Evolutionary conservation across 2,888 invertebrate species (phyloP).

Genomic region (Laothoe populi): DNA sequence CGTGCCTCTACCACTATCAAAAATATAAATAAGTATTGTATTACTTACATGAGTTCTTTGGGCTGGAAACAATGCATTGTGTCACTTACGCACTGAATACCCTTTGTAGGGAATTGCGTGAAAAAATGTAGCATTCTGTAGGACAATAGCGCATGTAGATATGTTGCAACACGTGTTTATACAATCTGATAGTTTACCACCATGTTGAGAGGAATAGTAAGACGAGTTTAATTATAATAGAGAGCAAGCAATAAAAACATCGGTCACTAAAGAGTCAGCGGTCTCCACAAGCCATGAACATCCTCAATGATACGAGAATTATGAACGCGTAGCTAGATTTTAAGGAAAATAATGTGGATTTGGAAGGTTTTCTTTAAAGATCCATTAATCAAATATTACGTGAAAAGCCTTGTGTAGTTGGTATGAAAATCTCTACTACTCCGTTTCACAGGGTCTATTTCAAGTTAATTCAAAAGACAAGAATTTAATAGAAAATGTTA

Average conservation of each 20-base stretch:
- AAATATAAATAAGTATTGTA: not conserved
- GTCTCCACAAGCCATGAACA: not conserved
- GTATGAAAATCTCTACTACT: no score
- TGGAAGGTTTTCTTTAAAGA: no score
- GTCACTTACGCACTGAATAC: conserved; percentile 5
- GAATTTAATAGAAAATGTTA: no score
- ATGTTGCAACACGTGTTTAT: conserved; percentile 23
- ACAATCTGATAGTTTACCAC: not conserved
- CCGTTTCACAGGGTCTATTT: no score
- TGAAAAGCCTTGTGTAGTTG: no score
- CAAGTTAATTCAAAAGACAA: no score
- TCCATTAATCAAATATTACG: no score
- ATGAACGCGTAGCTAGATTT: no score
- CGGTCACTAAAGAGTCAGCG: no score
- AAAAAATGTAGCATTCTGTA: conserved; percentile 51
- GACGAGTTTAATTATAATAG: not conserved
- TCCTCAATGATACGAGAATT: no score
- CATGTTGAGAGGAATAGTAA: not conserved
- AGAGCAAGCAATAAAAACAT: not conserved
- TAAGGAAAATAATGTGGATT: no score
- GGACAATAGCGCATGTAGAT: conserved; percentile 43
- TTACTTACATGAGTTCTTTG: not conserved
- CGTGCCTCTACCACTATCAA: no score
- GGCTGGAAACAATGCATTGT: not conserved
- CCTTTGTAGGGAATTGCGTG: conserved; percentile 43